These are phyloP conservation scores for Vanacampus margaritifer DNA, from an alignment of 2,113 vertebrate species.

Conservation along the genomic window DNA sequence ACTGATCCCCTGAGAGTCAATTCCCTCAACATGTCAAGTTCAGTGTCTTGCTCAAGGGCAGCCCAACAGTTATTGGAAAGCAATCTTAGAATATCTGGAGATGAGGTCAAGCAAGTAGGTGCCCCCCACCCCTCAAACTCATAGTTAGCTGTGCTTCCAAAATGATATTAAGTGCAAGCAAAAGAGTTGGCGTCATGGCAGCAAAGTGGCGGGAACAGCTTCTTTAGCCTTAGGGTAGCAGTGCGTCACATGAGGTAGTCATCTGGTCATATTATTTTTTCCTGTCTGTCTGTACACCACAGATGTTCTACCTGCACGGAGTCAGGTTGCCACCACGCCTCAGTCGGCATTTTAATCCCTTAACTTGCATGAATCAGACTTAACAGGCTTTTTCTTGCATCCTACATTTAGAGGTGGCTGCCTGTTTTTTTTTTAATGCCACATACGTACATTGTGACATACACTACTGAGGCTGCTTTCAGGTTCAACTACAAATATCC, in stretches of 20 bases:
- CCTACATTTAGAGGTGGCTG: too few species aligned
- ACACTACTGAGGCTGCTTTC: too few species aligned
- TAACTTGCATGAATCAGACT: conserved; percentile 3
- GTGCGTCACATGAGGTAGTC: conserved; percentile 48
- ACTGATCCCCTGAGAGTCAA: too few species aligned
- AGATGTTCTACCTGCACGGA: conserved; percentile 53
- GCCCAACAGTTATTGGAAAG: not conserved
- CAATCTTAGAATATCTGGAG: not conserved
- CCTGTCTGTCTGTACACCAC: conserved; percentile 53
- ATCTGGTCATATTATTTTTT: conserved; percentile 49
- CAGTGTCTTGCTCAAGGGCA: not conserved
- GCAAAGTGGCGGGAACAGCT: conserved; percentile 30
- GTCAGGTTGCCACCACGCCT: too few species aligned
- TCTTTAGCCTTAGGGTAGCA: conserved; percentile 29
- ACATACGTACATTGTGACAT: too few species aligned
- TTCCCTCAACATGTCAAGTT: not conserved
- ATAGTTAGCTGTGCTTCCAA: conserved; percentile 9
- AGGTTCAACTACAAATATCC: too few species aligned
- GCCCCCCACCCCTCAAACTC: conserved; percentile 27
- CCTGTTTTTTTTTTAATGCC: too few species aligned
- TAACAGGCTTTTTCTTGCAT: not conserved
- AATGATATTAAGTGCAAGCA: conserved; percentile 28
- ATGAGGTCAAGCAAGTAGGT: conserved; percentile 52
- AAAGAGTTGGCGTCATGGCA: conserved; percentile 31
- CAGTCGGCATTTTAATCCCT: too few species aligned